phyloP scores from a whole-genome alignment of 2,797 vertebrate species.

The Microtus agrestis region DNA sequence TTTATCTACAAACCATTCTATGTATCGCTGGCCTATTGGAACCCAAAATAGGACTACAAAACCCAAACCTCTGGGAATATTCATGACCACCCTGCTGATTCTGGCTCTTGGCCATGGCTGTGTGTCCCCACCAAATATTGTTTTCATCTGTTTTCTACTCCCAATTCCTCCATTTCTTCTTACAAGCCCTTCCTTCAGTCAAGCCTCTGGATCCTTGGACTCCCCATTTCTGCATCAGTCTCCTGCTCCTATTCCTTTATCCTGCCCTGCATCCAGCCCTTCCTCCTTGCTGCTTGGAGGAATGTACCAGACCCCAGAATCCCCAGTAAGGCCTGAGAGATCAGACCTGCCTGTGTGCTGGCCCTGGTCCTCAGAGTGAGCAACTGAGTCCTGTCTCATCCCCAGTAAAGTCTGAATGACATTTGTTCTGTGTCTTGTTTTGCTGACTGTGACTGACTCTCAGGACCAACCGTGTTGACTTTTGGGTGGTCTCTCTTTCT shows the following conservation, averaged over 20 bases:
- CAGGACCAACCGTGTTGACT: not conserved
- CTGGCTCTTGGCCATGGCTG: not conserved
- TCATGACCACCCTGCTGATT: not conserved
- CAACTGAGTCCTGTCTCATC: too few relatives aligned
- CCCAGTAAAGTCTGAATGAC: not conserved
- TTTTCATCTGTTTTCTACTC: not conserved
- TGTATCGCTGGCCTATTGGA: conserved; percentile 93
- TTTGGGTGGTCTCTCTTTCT: not conserved
- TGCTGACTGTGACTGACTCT: not conserved
- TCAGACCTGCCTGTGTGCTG: too few relatives aligned
- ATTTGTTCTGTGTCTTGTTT: not conserved
- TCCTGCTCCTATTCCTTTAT: not conserved
- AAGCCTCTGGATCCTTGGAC: not conserved
- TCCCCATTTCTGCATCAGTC: not conserved
- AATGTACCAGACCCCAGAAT: not conserved
- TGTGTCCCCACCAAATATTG: not conserved
- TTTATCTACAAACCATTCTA: conserved; percentile 92
- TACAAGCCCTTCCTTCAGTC: not conserved
- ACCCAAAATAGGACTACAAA: conserved; percentile 86
- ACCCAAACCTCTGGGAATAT: not conserved
- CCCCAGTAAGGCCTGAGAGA: too few relatives aligned
- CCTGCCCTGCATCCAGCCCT: not conserved
- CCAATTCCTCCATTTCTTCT: too few relatives aligned
- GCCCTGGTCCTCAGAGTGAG: too few relatives aligned
- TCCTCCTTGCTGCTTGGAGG: not conserved